A percentile compares a stretch with the other conserved stretches of the same genome.
phyloP scores from a whole-genome alignment of 2,888 invertebrate genomes.

The Agrochola litura region DNA sequence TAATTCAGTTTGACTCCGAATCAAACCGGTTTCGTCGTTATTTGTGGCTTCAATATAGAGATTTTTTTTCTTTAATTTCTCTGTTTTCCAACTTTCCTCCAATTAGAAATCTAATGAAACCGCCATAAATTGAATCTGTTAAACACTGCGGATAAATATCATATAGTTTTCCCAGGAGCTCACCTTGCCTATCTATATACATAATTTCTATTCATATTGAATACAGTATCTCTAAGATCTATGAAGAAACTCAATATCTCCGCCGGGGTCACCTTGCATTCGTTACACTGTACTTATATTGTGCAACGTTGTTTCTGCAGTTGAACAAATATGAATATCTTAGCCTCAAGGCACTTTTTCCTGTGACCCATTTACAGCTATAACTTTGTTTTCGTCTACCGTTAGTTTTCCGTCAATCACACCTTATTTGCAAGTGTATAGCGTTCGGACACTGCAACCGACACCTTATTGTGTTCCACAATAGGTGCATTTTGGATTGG shows the following conservation, averaged over 20 bases:
- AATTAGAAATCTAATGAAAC: constrained; percentile 44
- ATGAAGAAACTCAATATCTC: constrained; percentile 76
- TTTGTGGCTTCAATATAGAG: background rate
- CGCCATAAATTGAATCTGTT: constrained; percentile 37
- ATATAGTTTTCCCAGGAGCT: constrained; percentile 49
- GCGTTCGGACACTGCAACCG: constrained; percentile 68
- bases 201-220: constrained; percentile 54
- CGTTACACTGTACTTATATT: constrained; percentile 72
- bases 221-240: constrained; percentile 70
- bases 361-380: constrained; percentile 71
- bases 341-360: constrained; percentile 73
- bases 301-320: constrained; percentile 66
- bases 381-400: constrained; percentile 72
- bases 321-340: constrained; percentile 60
- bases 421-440: constrained; percentile 74
- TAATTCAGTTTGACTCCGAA: background rate
- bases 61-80: too few species aligned
- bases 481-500: constrained; percentile 68
- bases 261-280: constrained; percentile 83
- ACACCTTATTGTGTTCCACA: constrained; percentile 70
- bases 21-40: background rate
- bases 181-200: constrained; percentile 36
- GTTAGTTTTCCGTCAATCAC: constrained; percentile 82
- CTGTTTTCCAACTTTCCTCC: constrained; percentile 29
- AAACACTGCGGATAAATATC: constrained; percentile 26